Percentiles rank a stretch among this genome's conserved stretches.
Conservation (phyloP, 1,140 invertebrate species). For the Anthonomus grandis region DNA sequence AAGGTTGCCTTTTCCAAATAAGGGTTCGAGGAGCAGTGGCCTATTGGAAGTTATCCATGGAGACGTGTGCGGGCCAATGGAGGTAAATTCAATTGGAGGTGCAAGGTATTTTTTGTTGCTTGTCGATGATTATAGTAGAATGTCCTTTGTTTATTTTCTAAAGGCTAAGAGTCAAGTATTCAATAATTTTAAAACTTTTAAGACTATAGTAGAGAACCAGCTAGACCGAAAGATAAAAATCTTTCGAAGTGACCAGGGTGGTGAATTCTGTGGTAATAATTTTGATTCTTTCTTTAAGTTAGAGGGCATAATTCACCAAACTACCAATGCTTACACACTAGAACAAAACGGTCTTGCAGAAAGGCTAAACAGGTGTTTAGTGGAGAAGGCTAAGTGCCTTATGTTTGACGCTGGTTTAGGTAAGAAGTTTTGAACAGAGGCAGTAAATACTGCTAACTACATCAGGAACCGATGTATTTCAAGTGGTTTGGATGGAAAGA, state of each 20-base stretch:
- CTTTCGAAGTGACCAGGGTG: conserved; percentile 14
- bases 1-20: conserved; percentile 25
- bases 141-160: conserved; percentile 20
- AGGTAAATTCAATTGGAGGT: conserved; percentile 37
- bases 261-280: conserved; percentile 9
- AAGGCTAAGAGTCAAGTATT: conserved; percentile 17
- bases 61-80: conserved; percentile 40
- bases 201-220: conserved; percentile 19
- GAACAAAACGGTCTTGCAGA: conserved; percentile 13
- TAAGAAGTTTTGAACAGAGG: conserved; percentile 47
- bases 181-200: conserved; percentile 19
- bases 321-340: conserved; percentile 8
- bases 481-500: too few species aligned
- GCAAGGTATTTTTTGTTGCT: conserved; percentile 42
- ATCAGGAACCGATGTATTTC: conserved; percentile 11
- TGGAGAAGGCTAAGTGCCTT: conserved; percentile 43
- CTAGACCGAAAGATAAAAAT: conserved; percentile 11
- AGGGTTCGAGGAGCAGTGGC: conserved; percentile 13
- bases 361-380: conserved; percentile 22
- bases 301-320: conserved; percentile 20
- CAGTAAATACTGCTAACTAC: conserved; percentile 41
- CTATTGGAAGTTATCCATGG: conserved; percentile 43
- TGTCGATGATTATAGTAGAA: conserved; percentile 16
- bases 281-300: conserved; percentile 15
- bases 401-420: conserved; percentile 39